Conservation (phyloP, 2,113 vertebrate genomes). For the Sigmodon hispidus region DNA sequence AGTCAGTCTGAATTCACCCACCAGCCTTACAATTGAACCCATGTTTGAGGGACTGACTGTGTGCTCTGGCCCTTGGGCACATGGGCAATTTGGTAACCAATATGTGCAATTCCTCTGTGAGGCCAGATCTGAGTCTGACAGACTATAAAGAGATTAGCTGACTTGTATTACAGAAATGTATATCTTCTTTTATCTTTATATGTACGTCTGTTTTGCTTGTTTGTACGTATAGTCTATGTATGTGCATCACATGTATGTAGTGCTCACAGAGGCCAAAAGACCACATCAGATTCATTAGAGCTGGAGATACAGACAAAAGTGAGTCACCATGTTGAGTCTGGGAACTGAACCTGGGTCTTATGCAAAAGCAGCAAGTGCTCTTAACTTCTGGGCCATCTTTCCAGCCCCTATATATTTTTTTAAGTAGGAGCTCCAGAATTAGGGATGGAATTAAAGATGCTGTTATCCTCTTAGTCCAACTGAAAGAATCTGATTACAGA, state of each 20-base stretch:
- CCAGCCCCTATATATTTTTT: not conserved
- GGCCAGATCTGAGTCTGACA: not conserved
- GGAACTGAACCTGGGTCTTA: not conserved
- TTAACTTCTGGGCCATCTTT: not conserved
- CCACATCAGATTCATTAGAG: not conserved
- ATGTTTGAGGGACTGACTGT: no score
- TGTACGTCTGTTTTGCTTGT: not conserved
- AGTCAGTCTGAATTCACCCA: not conserved
- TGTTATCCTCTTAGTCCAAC: not conserved
- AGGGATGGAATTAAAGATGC: not conserved
- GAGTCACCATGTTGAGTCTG: not conserved
- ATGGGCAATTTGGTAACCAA: not conserved
- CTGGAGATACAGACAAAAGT: not conserved
- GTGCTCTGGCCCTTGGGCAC: not conserved
- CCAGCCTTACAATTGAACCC: not conserved
- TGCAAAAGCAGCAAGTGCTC: not conserved
- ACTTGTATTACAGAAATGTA: not conserved
- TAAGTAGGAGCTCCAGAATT: not conserved
- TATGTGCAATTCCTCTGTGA: not conserved
- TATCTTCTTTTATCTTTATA: not conserved
- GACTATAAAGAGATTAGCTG: not conserved
- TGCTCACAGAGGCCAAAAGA: not conserved
- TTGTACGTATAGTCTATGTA: not conserved
- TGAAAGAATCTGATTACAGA: not conserved
- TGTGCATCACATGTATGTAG: not conserved